Percentiles rank a stretch among this genome's conserved stretches.
Conservation (phyloP, 1,140 invertebrate species). For the Phenacoccus solenopsis region DNA sequence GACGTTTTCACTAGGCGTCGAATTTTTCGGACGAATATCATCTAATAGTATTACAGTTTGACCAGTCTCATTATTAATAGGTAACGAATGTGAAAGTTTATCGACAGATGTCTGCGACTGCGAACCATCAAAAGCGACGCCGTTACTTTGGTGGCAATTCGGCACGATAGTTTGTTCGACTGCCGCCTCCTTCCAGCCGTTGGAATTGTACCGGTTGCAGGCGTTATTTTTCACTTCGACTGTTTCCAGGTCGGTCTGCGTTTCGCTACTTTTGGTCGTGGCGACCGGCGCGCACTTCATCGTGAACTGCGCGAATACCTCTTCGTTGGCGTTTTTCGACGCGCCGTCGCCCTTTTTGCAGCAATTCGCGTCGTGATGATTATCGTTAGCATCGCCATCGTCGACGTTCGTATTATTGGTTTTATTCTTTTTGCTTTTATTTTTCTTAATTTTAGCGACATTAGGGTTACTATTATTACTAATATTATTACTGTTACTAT, state of each 20-base stretch:
- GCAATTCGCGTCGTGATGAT: neutral
- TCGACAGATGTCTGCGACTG: neutral
- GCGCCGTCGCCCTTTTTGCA: neutral
- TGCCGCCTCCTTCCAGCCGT: conserved; percentile 7
- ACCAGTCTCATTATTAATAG: neutral
- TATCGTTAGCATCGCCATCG: neutral
- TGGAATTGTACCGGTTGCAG: neutral
- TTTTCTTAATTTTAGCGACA: conserved; percentile 15
- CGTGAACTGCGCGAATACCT: conserved; percentile 24
- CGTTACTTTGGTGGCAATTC: neutral
- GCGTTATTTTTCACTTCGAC: neutral
- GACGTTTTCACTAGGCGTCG: neutral
- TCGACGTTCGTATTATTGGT: neutral
- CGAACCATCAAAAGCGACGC: neutral
- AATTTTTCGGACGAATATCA: neutral
- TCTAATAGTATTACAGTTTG: neutral
- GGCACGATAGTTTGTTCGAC: conserved; percentile 24
- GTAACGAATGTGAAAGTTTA: conserved; percentile 2
- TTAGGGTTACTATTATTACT: conserved; percentile 18
- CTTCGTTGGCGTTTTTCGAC: neutral
- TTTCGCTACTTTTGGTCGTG: conserved; percentile 17
- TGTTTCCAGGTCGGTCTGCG: conserved; percentile 4
- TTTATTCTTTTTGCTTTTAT: conserved; percentile 22
- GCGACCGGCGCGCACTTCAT: conserved; percentile 9
- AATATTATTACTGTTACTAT: conserved; percentile 21